These are phyloP conservation scores for Idaea aversata DNA, from an alignment of 2,888 invertebrate genomes.

Conservation along the genomic window DNA sequence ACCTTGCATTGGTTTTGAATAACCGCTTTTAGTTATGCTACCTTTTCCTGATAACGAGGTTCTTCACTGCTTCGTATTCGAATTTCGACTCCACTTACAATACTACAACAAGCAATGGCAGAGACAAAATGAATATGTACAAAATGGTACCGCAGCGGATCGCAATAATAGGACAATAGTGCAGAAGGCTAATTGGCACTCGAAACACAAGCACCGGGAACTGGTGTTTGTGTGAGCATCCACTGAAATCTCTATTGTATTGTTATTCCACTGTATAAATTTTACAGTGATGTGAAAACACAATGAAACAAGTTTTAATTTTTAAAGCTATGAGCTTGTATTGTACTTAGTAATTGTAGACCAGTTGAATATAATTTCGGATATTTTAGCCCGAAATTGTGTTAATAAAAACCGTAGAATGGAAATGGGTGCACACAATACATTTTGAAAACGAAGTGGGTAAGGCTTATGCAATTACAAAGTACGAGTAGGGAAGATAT, in stretches of 20 bases:
- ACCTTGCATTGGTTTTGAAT: background rate
- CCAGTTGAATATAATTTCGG: background rate
- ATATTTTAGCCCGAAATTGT: no score
- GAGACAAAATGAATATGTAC: slow-evolving; percentile 20
- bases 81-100: background rate
- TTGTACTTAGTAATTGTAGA: background rate
- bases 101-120: slow-evolving; percentile 4
- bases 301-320: background rate
- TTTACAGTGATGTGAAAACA: background rate
- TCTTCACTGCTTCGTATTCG: background rate
- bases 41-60: slow-evolving; percentile 1
- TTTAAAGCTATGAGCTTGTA: background rate
- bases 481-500: no score
- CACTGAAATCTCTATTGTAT: slow-evolving; percentile 26
- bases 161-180: slow-evolving; percentile 24
- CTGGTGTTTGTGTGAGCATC: slow-evolving; percentile 19
- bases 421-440: no score
- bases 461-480: no score
- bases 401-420: no score
- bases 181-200: slow-evolving; percentile 34
- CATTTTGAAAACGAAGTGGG: no score
- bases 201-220: slow-evolving; percentile 17
- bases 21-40: background rate
- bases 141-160: slow-evolving; percentile 16
- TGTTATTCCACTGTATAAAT: slow-evolving; percentile 6